Conservation (phyloP, 2,888 invertebrate species). For the Drosophila algonquin region DNA sequence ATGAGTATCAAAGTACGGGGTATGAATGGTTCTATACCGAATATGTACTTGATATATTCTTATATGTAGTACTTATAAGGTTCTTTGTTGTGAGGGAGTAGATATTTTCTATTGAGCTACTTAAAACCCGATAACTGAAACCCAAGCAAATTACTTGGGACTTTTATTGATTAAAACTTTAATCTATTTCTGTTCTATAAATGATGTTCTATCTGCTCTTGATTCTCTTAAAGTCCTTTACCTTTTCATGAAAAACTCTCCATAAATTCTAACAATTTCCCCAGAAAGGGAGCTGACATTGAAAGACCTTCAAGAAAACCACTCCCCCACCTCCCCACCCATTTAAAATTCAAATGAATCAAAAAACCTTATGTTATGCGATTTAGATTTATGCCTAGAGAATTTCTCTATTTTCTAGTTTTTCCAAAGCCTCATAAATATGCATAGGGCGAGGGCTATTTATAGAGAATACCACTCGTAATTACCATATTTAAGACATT, state of each 20-base stretch:
- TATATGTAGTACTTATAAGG: no score
- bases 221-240: background rate
- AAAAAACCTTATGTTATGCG: conserved; percentile 10
- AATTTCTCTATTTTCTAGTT: conserved; percentile 17
- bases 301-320: conserved; percentile 10
- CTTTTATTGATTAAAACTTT: no score
- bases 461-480: background rate
- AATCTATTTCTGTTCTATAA: background rate
- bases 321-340: background rate
- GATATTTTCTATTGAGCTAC: no score
- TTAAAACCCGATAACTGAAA: no score
- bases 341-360: conserved; percentile 33
- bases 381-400: conserved; percentile 38
- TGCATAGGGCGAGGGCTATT: conserved; percentile 19
- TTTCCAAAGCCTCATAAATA: conserved; percentile 30
- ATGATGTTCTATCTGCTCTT: background rate
- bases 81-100: no score
- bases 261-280: background rate
- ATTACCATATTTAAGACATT: background rate
- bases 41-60: no score
- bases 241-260: background rate
- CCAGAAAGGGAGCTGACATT: background rate
- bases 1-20: no score
- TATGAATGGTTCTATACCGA: no score
- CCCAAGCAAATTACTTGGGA: no score